phyloP scores from a whole-genome alignment of 2,113 vertebrate species.

The Pluvialis apricaria region DNA sequence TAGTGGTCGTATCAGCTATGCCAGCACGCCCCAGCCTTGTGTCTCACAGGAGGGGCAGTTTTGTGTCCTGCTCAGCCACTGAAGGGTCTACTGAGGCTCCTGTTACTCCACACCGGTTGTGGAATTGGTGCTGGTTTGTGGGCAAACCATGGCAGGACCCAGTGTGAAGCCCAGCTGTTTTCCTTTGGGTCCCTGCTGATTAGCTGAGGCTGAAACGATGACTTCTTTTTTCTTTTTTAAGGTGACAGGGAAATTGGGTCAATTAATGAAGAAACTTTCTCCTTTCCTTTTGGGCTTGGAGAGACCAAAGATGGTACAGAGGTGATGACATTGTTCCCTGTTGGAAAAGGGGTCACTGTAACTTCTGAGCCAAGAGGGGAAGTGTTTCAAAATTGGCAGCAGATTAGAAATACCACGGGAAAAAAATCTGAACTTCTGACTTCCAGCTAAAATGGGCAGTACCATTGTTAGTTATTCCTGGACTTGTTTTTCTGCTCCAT shows the following conservation, averaged over 20 bases:
- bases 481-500: not conserved
- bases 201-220: not conserved
- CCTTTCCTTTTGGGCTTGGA: not conserved
- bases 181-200: not conserved
- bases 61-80: not conserved
- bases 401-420: not conserved
- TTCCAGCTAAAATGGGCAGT: not conserved
- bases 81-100: not conserved
- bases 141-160: not conserved
- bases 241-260: not conserved
- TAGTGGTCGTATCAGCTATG: not conserved
- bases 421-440: not conserved
- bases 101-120: not conserved
- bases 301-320: not conserved
- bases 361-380: slow-evolving; percentile 30
- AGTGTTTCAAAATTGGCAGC: slow-evolving; percentile 51
- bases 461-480: slow-evolving; percentile 48
- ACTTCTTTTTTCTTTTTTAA: not conserved
- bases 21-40: not conserved
- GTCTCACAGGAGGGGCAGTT: not conserved
- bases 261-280: not conserved
- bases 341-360: slow-evolving; percentile 8
- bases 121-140: not conserved
- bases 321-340: not conserved
- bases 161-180: not conserved